Conservation (phyloP, 2,113 vertebrate species). For the Takifugu flavidus region DNA sequence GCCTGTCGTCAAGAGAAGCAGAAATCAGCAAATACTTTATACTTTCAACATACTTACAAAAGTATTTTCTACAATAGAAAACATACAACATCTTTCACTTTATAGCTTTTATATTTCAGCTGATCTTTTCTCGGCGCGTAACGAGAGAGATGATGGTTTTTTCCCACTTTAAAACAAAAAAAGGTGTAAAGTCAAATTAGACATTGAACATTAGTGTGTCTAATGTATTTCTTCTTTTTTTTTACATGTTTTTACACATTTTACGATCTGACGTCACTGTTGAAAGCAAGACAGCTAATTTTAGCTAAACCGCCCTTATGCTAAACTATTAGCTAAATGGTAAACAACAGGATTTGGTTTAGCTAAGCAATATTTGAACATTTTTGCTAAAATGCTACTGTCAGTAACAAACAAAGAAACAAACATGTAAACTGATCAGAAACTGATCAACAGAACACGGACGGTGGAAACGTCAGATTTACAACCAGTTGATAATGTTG, state of each 20-base stretch:
- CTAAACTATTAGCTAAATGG: not conserved
- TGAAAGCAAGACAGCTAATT: conserved; percentile 30
- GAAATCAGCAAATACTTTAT: conserved; percentile 82
- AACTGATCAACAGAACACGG: too few species aligned
- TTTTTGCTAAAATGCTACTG: not conserved
- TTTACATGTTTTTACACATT: not conserved
- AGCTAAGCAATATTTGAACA: not conserved
- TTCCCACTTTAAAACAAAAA: conserved; percentile 9
- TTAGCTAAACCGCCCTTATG: not conserved
- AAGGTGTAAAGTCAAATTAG: not conserved
- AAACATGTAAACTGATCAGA: too few species aligned
- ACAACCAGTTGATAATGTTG: too few species aligned
- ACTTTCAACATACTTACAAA: conserved; percentile 98
- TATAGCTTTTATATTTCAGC: conserved; percentile 78
- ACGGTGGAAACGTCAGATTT: too few species aligned
- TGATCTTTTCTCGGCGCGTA: conserved; percentile 65
- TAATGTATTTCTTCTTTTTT: not conserved
- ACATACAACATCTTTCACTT: conserved; percentile 85
- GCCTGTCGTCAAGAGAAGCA: conserved; percentile 75
- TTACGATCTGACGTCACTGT: not conserved
- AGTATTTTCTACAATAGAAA: conserved; percentile 95
- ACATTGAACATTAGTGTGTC: conserved; percentile 15
- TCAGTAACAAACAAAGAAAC: not conserved
- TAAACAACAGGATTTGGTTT: not conserved
- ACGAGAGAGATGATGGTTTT: conserved; percentile 45